phyloP scores from a whole-genome alignment of 2,888 invertebrate genomes.

The Agrochola macilenta region DNA sequence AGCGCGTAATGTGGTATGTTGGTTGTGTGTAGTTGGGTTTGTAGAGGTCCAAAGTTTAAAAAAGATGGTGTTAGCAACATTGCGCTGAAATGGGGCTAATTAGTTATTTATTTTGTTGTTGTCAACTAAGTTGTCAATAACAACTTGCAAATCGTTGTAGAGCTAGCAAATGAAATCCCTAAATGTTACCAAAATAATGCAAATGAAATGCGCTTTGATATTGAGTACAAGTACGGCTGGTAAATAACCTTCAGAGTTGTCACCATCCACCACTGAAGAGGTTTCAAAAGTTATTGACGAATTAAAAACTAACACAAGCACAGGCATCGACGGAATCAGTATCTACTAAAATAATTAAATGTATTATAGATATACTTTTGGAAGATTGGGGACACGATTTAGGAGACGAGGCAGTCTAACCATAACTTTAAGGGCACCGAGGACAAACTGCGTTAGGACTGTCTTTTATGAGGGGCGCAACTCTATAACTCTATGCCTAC shows the following conservation, averaged over 20 bases:
- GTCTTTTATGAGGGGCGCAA: neutral
- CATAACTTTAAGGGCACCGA: neutral
- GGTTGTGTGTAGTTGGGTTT: slow-evolving; percentile 14
- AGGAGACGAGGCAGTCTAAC: too few species aligned
- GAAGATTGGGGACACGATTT: neutral
- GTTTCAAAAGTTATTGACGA: neutral
- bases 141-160: neutral
- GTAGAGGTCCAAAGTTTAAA: neutral
- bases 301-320: neutral
- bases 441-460: neutral
- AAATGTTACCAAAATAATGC: too few species aligned
- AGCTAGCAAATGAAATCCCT: too few species aligned
- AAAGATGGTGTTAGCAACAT: neutral
- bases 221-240: too few species aligned
- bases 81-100: neutral
- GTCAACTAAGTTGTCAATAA: neutral
- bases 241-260: neutral
- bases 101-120: neutral
- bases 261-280: neutral
- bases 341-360: neutral
- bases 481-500: neutral
- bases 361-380: neutral
- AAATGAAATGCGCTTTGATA: too few species aligned
- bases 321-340: neutral
- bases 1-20: slow-evolving; percentile 8